phyloP scores from a whole-genome alignment of 1,140 invertebrate species.

The Zaprionus capensis region DNA sequence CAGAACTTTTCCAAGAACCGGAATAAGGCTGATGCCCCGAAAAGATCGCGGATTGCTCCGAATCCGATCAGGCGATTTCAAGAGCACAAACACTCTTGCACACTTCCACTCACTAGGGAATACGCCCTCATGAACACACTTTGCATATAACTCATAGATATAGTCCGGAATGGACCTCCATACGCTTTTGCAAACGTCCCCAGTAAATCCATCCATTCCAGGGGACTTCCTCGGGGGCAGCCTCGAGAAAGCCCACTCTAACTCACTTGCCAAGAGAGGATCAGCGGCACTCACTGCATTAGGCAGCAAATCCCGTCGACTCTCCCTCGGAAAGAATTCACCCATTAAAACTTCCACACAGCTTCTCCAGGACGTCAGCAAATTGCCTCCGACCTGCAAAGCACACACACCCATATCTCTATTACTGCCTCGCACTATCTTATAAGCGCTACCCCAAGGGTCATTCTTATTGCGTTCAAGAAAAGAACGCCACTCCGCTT shows the following conservation, averaged over 20 bases:
- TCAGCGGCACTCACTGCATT: neutral
- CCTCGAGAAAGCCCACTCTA: neutral
- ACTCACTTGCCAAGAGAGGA: neutral
- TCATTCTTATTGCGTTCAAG: no score
- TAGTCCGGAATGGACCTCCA: slow-evolving; percentile 38
- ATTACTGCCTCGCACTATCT: neutral
- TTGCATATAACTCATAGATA: slow-evolving; percentile 3
- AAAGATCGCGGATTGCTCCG: slow-evolving; percentile 5
- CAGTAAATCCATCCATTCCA: slow-evolving; percentile 27
- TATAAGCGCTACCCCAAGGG: neutral
- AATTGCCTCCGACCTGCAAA: neutral
- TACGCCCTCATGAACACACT: neutral
- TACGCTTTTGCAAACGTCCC: slow-evolving; percentile 22
- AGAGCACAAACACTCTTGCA: slow-evolving; percentile 8
- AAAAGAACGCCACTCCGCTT: no score
- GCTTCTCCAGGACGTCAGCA: neutral
- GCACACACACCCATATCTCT: neutral
- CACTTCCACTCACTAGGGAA: slow-evolving; percentile 5
- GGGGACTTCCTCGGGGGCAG: slow-evolving; percentile 24
- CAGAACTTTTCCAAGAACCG: slow-evolving; percentile 1
- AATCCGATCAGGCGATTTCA: slow-evolving; percentile 2
- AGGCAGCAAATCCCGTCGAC: neutral
- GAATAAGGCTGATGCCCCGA: slow-evolving; percentile 4
- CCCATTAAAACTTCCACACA: neutral
- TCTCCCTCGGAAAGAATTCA: slow-evolving; percentile 1